phyloP scores from a whole-genome alignment of 2,797 vertebrate genomes.

The Rachycentron canadum region DNA sequence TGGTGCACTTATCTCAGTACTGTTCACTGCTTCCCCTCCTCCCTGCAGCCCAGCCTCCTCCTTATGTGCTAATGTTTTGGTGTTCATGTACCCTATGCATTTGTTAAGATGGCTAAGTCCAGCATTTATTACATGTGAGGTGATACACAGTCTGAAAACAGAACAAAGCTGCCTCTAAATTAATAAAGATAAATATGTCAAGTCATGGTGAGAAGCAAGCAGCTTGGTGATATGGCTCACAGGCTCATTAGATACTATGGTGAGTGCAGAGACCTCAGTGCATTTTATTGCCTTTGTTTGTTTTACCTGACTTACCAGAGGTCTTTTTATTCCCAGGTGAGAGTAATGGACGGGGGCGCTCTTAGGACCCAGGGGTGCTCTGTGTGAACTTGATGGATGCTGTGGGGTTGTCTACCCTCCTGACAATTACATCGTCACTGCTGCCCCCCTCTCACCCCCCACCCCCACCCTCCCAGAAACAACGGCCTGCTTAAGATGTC shows the following conservation, averaged over 20 bases:
- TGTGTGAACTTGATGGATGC: slow-evolving; percentile 71
- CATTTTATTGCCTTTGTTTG: slow-evolving; percentile 35
- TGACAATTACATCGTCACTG: slow-evolving; percentile 67
- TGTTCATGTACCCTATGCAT: background rate
- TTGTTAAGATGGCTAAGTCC: no score
- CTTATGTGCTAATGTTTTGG: background rate
- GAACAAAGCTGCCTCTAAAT: background rate
- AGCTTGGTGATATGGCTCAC: background rate
- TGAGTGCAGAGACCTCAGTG: slow-evolving; percentile 14
- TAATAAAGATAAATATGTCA: slow-evolving; percentile 23
- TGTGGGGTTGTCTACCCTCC: slow-evolving; percentile 59
- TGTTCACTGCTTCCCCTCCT: background rate
- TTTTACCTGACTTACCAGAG: slow-evolving; percentile 27
- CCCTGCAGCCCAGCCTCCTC: background rate
- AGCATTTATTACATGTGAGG: no score
- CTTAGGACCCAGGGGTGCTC: slow-evolving; percentile 50
- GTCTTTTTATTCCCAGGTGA: slow-evolving; percentile 51
- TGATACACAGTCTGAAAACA: background rate
- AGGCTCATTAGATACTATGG: slow-evolving; percentile 33
- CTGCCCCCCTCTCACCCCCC: slow-evolving; percentile 1
- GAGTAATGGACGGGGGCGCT: slow-evolving; percentile 30
- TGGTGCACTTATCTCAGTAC: background rate
- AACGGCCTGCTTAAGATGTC: slow-evolving; percentile 49
- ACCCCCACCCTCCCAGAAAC: slow-evolving; percentile 37
- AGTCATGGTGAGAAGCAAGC: slow-evolving; percentile 13